Evolutionary conservation across 2,113 vertebrate species (phyloP).

Genomic region (Labeo rohita): DNA sequence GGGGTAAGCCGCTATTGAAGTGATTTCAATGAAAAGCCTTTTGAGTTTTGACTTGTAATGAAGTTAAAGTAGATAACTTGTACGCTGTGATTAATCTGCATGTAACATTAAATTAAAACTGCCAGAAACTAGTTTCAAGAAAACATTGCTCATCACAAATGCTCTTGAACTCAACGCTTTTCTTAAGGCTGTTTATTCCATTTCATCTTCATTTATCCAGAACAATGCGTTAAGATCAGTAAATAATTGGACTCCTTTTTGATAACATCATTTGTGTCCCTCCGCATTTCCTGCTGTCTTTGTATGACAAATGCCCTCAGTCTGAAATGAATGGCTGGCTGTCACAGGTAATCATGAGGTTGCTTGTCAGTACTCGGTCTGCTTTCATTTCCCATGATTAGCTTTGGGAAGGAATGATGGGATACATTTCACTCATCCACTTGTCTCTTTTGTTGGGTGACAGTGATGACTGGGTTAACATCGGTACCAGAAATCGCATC

Average conservation of each 20-base stretch:
- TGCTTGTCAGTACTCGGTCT: conserved; percentile 71
- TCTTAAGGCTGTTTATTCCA: conserved; percentile 11
- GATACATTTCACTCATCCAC: conserved; percentile 34
- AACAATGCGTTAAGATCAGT: conserved; percentile 27
- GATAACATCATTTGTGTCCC: conserved; percentile 63
- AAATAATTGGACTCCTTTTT: conserved; percentile 53
- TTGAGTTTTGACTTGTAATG: not conserved
- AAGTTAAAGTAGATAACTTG: not conserved
- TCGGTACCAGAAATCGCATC: conserved; percentile 17
- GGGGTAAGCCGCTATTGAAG: conserved; percentile 23
- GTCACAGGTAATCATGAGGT: conserved; percentile 77
- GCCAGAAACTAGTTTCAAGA: not conserved
- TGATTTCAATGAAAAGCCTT: conserved; percentile 24
- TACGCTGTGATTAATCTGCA: not conserved
- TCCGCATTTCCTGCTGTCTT: conserved; percentile 57
- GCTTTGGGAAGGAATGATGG: conserved; percentile 73
- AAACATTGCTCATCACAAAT: conserved; percentile 11
- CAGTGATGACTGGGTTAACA: conserved; percentile 45
- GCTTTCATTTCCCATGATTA: conserved; percentile 76
- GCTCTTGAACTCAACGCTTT: conserved; percentile 16
- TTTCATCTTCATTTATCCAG: conserved; percentile 35
- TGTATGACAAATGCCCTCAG: conserved; percentile 72
- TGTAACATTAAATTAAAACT: not conserved
- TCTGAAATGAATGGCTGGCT: conserved; percentile 75
- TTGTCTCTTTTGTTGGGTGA: conserved; percentile 50